phyloP scores from a whole-genome alignment of 2,888 invertebrate genomes.

The Boloria euphrosyne region DNA sequence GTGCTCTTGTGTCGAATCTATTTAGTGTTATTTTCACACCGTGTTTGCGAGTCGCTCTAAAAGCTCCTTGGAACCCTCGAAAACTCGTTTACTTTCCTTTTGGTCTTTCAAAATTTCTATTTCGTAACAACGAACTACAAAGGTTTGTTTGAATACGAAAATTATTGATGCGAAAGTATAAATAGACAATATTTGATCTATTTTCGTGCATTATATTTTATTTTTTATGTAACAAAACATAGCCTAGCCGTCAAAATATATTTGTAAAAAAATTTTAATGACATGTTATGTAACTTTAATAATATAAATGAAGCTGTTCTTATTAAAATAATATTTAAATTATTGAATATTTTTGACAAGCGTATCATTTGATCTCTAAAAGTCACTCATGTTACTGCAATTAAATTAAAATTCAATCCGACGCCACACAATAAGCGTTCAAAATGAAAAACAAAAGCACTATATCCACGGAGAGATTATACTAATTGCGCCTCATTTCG shows the following conservation, averaged over 20 bases:
- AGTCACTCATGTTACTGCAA: neutral
- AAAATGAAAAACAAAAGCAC: constrained; percentile 36
- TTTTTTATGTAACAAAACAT: no score
- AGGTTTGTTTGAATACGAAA: constrained; percentile 14
- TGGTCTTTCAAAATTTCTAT: constrained; percentile 44
- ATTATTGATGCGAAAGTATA: constrained; percentile 10
- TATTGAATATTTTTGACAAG: no score
- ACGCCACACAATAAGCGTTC: constrained; percentile 24
- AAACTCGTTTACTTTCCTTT: constrained; percentile 46
- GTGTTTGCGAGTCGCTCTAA: constrained; percentile 48
- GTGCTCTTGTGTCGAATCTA: constrained; percentile 47
- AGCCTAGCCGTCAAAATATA: no score
- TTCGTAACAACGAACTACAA: constrained; percentile 28
- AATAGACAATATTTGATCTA: constrained; percentile 8
- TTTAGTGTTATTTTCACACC: constrained; percentile 50
- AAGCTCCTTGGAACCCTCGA: constrained; percentile 46
- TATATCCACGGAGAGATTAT: constrained; percentile 33
- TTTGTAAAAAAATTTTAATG: no score
- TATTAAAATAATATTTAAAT: no score
- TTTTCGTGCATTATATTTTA: no score
- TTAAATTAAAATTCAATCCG: constrained; percentile 36
- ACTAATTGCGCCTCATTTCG: constrained; percentile 39
- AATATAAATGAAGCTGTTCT: no score
- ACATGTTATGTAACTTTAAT: no score
- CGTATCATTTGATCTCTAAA: neutral